phyloP scores from a whole-genome alignment of 2,113 vertebrate species.

The Pterophyllum scalare region DNA sequence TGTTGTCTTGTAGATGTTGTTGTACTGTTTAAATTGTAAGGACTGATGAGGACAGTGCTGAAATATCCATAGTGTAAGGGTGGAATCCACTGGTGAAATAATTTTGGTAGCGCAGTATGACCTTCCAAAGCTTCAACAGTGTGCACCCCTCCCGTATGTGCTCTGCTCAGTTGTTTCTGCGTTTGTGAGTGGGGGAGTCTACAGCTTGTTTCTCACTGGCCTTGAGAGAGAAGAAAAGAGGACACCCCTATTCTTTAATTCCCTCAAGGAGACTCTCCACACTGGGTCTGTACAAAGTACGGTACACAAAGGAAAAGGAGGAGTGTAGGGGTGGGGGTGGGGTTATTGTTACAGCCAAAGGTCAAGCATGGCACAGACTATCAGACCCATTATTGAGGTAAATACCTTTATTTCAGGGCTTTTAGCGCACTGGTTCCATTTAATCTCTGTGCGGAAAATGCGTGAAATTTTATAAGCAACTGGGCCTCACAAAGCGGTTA shows the following conservation, averaged over 20 bases:
- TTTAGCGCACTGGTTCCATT: conserved; percentile 64
- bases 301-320: conserved; percentile 43
- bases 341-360: conserved; percentile 71
- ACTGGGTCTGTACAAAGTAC: conserved; percentile 44
- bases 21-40: conserved; percentile 74
- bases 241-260: conserved; percentile 56
- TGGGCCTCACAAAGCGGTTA: conserved; percentile 58
- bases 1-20: conserved; percentile 77
- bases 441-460: conserved; percentile 63
- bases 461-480: conserved; percentile 57
- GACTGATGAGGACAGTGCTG: conserved; percentile 53
- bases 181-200: conserved; percentile 59
- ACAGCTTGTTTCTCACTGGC: conserved; percentile 56
- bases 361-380: conserved; percentile 76
- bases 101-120: conserved; percentile 61
- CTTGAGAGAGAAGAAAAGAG: conserved; percentile 59
- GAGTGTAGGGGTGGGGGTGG: not conserved
- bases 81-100: conserved; percentile 56
- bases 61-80: conserved; percentile 36
- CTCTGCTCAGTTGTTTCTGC: conserved; percentile 63
- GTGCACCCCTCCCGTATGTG: conserved; percentile 50
- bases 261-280: conserved; percentile 53
- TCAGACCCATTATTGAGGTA: conserved; percentile 74
- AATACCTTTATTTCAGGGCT: conserved; percentile 74
- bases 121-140: conserved; percentile 59